Evolutionary conservation across 2,797 vertebrate genomes (phyloP).

Genomic region (Galaxias olidus): DNA sequence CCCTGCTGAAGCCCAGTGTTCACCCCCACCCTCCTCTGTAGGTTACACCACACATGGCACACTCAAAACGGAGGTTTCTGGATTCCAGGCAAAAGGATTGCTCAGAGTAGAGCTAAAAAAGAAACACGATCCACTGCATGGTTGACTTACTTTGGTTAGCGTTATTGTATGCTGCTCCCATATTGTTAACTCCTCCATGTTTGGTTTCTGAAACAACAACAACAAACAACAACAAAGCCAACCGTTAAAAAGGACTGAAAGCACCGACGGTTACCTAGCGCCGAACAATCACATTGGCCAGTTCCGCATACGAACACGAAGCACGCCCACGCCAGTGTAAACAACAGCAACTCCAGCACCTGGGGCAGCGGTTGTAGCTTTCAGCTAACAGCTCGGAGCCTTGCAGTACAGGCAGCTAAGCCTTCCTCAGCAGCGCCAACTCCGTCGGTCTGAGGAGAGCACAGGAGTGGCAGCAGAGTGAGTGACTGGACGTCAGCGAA

Average conservation of each 20-base stretch:
- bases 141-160: conserved; percentile 80
- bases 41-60: too few relatives aligned
- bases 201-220: conserved; percentile 64
- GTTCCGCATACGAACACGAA: too few relatives aligned
- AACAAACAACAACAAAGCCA: neutral
- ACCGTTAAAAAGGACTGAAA: neutral
- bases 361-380: too few relatives aligned
- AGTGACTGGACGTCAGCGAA: conserved; percentile 43
- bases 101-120: neutral
- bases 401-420: neutral
- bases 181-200: conserved; percentile 94
- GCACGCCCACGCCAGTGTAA: too few relatives aligned
- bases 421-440: too few relatives aligned
- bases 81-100: neutral
- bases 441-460: neutral
- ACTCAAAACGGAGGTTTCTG: neutral
- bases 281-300: too few relatives aligned
- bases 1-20: neutral
- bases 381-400: too few relatives aligned
- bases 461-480: conserved; percentile 27
- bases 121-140: neutral
- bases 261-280: neutral
- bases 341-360: too few relatives aligned
- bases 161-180: conserved; percentile 96
- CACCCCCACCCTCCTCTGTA: too few relatives aligned